Conservation (phyloP, 2,113 vertebrate species). For the Pteropus alecto region DNA sequence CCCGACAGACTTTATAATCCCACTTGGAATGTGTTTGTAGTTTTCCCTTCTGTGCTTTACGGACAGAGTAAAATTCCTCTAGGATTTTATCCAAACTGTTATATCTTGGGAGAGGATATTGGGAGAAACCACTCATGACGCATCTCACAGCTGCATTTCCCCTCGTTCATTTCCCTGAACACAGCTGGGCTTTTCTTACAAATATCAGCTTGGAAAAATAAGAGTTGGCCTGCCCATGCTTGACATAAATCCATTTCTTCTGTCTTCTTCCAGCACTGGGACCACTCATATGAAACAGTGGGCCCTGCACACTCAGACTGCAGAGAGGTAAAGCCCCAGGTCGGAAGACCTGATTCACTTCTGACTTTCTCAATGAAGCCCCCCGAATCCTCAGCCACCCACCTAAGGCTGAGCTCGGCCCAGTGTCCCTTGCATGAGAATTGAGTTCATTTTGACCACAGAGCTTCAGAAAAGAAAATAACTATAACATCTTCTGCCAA, state of each 20-base stretch:
- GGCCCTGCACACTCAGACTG: accelerated
- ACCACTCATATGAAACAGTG: neutral
- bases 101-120: neutral
- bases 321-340: neutral
- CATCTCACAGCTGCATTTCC: neutral
- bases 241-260: neutral
- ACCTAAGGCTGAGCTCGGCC: neutral
- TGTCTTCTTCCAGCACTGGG: neutral
- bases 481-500: neutral
- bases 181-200: neutral
- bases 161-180: neutral
- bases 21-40: neutral
- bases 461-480: neutral
- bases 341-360: neutral
- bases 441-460: neutral
- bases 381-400: neutral
- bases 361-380: neutral
- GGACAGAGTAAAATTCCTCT: neutral
- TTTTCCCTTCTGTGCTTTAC: neutral
- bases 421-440: neutral
- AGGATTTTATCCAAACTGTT: neutral
- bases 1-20: neutral
- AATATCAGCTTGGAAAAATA: neutral
- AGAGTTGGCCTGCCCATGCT: neutral
- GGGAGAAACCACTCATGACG: neutral